A percentile compares a stretch with the other conserved stretches of the same genome.
Evolutionary conservation across 1,140 invertebrate species (phyloP).

Genomic region (Orchestia grillus): DNA sequence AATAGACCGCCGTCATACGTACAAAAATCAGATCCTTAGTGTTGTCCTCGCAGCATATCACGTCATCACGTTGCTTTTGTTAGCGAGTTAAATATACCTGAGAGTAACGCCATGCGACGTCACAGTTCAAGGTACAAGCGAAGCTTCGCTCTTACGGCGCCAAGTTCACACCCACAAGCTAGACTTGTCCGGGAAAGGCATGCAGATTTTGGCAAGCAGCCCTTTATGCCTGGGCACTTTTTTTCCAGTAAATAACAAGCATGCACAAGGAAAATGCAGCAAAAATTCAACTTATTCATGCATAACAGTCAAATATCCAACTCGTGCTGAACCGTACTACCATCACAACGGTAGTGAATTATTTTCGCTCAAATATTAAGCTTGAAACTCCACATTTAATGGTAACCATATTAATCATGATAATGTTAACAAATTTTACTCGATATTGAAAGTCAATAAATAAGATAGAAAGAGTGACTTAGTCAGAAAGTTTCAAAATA

Average conservation of each 20-base stretch:
- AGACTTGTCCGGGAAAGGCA: neutral
- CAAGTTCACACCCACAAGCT: neutral
- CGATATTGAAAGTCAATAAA: no score
- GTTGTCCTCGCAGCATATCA: neutral
- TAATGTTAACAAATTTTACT: no score
- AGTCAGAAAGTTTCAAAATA: no score
- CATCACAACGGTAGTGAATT: no score
- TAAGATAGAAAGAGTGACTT: no score
- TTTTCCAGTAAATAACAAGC: neutral
- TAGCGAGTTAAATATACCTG: neutral
- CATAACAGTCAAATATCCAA: no score
- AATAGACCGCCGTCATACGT: neutral
- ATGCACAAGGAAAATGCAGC: neutral
- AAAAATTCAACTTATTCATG: neutral
- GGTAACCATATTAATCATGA: no score
- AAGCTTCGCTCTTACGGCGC: neutral
- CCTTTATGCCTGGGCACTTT: neutral
- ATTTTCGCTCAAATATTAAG: no score
- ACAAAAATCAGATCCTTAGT: no score
- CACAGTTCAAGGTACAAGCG: neutral
- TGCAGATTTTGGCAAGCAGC: neutral
- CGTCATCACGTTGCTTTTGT: neutral
- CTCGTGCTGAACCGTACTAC: no score
- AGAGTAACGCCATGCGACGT: neutral
- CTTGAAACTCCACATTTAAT: no score